phyloP scores from a whole-genome alignment of 2,797 vertebrate species.

The Brachymystax lenok region DNA sequence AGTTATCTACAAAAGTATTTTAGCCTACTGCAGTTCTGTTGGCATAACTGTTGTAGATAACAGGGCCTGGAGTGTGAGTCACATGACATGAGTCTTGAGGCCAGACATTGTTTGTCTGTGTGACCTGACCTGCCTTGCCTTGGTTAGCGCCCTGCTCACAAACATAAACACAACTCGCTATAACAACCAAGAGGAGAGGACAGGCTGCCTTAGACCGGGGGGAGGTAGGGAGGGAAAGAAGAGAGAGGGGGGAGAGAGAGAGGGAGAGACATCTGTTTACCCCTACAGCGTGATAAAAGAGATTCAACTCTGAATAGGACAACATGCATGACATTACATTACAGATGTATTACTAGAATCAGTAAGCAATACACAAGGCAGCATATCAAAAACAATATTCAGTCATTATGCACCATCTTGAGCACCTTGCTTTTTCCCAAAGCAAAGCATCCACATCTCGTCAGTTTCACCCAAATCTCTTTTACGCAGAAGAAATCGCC shows the following conservation, averaged over 20 bases:
- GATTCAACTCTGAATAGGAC: too few relatives aligned
- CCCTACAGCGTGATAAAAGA: background rate
- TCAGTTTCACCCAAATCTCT: background rate
- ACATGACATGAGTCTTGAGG: slow-evolving; percentile 1
- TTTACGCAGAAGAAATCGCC: background rate
- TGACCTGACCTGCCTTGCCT: background rate
- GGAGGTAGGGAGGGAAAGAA: background rate
- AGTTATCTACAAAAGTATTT: too few relatives aligned
- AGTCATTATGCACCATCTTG: too few relatives aligned
- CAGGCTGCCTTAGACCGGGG: background rate
- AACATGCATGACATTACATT: too few relatives aligned
- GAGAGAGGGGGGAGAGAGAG: background rate
- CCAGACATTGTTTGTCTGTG: background rate
- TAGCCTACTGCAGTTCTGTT: too few relatives aligned
- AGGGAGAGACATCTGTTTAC: background rate
- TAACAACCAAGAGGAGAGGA: background rate
- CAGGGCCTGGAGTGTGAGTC: slow-evolving; percentile 18
- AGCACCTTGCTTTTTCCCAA: too few relatives aligned
- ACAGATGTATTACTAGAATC: too few relatives aligned
- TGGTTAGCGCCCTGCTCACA: background rate
- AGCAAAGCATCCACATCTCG: background rate
- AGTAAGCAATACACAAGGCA: too few relatives aligned
- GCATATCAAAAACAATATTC: too few relatives aligned
- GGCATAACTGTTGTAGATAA: too few relatives aligned
- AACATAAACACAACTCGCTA: background rate